These are phyloP conservation scores for Gasteruption jaculator DNA, from an alignment of 2,888 invertebrate genomes.

Conservation along the genomic window DNA sequence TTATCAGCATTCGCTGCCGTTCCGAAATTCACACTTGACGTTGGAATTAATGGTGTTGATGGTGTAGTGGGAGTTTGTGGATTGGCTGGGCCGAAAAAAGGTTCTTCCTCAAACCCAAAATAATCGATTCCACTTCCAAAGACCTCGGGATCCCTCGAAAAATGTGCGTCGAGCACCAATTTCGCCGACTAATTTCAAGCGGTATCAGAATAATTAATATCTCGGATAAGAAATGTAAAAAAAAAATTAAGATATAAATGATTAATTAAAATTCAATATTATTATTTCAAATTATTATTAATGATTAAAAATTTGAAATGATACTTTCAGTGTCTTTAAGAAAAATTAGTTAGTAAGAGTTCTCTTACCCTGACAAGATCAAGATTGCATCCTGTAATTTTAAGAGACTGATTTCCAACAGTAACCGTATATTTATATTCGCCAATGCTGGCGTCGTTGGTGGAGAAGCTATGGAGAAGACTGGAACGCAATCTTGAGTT, in stretches of 20 bases:
- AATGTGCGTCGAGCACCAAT: constrained; percentile 83
- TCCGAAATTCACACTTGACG: constrained; percentile 24
- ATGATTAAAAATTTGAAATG: not conserved
- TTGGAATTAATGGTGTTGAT: constrained; percentile 27
- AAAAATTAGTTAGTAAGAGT: not conserved
- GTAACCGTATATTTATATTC: constrained; percentile 87
- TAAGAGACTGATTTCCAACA: constrained; percentile 77
- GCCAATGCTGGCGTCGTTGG: constrained; percentile 78
- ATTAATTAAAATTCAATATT: constrained; percentile 1
- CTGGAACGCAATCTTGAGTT: constrained; percentile 58
- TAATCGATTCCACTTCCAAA: constrained; percentile 41
- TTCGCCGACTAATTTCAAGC: constrained; percentile 82
- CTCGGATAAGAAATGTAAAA: constrained; percentile 8
- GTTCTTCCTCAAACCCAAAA: constrained; percentile 45
- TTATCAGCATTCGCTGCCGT: constrained; percentile 11
- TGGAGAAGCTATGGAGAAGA: constrained; percentile 75
- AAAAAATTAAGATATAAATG: not conserved
- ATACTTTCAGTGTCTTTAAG: not conserved
- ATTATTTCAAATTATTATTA: constrained; percentile 6
- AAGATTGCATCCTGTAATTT: constrained; percentile 80
- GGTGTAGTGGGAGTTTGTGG: constrained; percentile 29
- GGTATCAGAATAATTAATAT: constrained; percentile 5
- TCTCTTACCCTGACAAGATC: constrained; percentile 75
- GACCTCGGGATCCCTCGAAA: constrained; percentile 50
- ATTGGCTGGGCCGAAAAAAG: constrained; percentile 25